A percentile compares a stretch with the other conserved stretches of the same genome.
Evolutionary conservation across 2,797 vertebrate species (phyloP).

Genomic region (Myiotriccus ornatus): DNA sequence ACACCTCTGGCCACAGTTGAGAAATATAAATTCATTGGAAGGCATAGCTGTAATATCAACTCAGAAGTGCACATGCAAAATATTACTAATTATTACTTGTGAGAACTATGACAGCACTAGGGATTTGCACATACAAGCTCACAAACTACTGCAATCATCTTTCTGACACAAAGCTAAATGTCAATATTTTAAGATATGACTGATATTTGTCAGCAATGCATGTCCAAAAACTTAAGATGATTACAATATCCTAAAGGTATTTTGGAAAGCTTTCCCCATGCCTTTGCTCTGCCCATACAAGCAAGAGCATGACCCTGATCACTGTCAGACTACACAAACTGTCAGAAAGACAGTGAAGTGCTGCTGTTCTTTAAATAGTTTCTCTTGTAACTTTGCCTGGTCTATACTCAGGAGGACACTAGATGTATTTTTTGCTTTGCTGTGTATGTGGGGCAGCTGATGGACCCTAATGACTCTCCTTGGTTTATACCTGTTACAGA

Average conservation of each 20-base stretch:
- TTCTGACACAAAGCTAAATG: not conserved
- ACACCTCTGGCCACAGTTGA: not conserved
- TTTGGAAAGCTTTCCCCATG: not conserved
- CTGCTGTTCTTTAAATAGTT: not conserved
- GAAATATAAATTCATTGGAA: not conserved
- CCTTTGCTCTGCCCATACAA: not conserved
- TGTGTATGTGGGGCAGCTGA: not conserved
- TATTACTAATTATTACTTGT: not conserved
- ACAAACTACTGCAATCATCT: not conserved
- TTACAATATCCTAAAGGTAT: not conserved
- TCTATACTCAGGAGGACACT: not conserved
- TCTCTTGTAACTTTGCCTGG: not conserved
- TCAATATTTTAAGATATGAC: not conserved
- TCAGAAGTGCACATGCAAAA: not conserved
- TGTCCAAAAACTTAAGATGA: not conserved
- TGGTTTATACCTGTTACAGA: slow-evolving; percentile 74
- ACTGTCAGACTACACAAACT: not conserved
- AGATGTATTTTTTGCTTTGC: not conserved
- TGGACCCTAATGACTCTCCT: not conserved
- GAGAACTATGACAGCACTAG: not conserved
- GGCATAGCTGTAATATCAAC: not conserved
- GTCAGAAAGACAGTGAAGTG: not conserved
- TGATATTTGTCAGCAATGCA: not conserved
- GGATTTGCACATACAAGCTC: not conserved
- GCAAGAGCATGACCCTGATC: not conserved